Evolutionary conservation across 92 coral and sea anemone genomes (phyloP).

Genomic region (Paragorgia papillata): DNA sequence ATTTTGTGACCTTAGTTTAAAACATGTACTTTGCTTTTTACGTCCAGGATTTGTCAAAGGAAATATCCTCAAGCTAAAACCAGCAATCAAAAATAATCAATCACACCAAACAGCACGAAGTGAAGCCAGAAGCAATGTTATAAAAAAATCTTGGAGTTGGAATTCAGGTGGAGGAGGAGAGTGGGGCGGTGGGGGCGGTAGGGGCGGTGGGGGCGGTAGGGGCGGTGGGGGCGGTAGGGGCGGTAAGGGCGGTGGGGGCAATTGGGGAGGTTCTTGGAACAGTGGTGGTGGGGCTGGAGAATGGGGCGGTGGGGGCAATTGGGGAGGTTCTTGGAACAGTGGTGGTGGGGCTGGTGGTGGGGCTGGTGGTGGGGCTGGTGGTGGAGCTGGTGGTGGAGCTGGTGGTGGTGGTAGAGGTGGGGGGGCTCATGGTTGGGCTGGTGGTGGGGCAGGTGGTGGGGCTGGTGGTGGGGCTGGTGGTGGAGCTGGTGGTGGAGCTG

Average conservation of each 20-base stretch:
- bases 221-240: not conserved
- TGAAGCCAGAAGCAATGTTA: not conserved
- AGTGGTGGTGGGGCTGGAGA: slow-evolving; percentile 9
- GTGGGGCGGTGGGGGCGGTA: not conserved
- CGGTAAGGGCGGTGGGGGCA: slow-evolving; percentile 1
- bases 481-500: not conserved
- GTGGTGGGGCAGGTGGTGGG: slow-evolving; percentile 1
- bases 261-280: not conserved
- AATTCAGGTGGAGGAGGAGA: not conserved
- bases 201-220: not conserved
- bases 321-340: not conserved
- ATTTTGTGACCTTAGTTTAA: no score
- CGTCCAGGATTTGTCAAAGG: no score
- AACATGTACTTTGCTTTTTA: no score
- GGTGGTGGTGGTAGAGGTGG: slow-evolving; percentile 15
- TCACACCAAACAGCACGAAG: not conserved
- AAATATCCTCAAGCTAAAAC: no score
- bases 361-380: slow-evolving; percentile 9
- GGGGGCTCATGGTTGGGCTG: not conserved
- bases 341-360: slow-evolving; percentile 13
- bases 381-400: not conserved
- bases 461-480: slow-evolving; percentile 4
- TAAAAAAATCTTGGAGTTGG: not conserved
- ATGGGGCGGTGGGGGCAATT: not conserved
- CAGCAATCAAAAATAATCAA: no score